Conservation (phyloP, 2,797 vertebrate genomes). For the Protosalanx chinensis region DNA sequence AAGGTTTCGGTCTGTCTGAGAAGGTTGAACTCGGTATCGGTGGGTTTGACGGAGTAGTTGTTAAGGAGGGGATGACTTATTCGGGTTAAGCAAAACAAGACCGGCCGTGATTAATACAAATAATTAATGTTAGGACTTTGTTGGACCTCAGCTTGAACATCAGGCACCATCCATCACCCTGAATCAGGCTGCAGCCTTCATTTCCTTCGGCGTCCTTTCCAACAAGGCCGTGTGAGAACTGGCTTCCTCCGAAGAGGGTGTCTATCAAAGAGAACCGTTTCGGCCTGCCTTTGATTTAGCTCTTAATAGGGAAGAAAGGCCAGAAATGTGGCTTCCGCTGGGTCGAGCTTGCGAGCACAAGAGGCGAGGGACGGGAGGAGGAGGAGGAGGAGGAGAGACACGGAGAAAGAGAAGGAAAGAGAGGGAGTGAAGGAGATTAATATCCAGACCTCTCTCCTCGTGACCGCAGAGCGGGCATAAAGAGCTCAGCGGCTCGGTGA, state of each 20-base stretch:
- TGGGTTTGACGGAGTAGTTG: constrained; percentile 24
- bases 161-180: constrained; percentile 33
- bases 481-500: constrained; percentile 68
- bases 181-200: constrained; percentile 32
- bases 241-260: constrained; percentile 43
- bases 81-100: constrained; percentile 31
- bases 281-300: constrained; percentile 48
- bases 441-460: constrained; percentile 69
- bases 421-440: constrained; percentile 57
- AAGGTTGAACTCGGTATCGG: constrained; percentile 24
- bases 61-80: constrained; percentile 35
- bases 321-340: constrained; percentile 58
- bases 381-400: constrained; percentile 25
- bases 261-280: constrained; percentile 46
- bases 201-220: constrained; percentile 38
- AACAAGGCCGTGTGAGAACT: constrained; percentile 32
- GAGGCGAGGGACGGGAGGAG: constrained; percentile 47
- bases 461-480: constrained; percentile 74
- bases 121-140: constrained; percentile 38
- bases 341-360: constrained; percentile 20
- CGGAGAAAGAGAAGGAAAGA: constrained; percentile 53
- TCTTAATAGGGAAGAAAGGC: constrained; percentile 50
- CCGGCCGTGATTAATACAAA: constrained; percentile 40
- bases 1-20: constrained; percentile 17
- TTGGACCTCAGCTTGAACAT: constrained; percentile 32